Conservation (phyloP, 37 sponge, comb jelly and placozoan species). For the Hormiphora californensis region DNA sequence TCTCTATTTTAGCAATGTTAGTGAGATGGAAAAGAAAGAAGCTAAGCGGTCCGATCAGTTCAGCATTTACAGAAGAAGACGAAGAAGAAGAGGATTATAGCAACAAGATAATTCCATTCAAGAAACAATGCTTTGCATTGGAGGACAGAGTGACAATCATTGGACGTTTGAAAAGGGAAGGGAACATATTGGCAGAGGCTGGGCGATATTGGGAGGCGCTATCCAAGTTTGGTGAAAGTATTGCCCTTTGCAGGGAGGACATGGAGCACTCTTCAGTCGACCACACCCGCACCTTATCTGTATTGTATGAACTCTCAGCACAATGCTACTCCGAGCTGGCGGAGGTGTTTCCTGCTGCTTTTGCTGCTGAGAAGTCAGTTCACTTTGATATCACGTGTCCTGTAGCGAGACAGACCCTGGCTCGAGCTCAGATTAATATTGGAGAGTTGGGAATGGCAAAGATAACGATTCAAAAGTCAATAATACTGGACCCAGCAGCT, state of each 20-base stretch:
- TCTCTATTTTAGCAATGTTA: too few relatives aligned
- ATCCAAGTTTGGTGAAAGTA: constrained; percentile 5
- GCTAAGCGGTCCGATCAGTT: too few relatives aligned
- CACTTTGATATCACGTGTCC: constrained; percentile 63
- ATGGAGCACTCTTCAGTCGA: neutral
- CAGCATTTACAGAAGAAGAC: too few relatives aligned
- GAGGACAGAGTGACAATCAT: constrained; percentile 65
- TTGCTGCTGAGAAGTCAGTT: constrained; percentile 71
- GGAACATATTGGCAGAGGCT: constrained; percentile 68
- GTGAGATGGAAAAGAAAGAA: too few relatives aligned
- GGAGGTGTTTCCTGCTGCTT: constrained; percentile 82
- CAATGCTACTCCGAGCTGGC: constrained; percentile 58
- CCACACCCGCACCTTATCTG: neutral
- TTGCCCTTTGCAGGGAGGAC: constrained; percentile 64
- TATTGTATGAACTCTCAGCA: neutral
- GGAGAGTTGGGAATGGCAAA: constrained; percentile 83
- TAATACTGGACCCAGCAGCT: constrained; percentile 76
- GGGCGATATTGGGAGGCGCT: constrained; percentile 54
- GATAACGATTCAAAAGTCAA: constrained; percentile 67
- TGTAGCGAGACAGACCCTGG: constrained; percentile 70
- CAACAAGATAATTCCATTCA: too few relatives aligned
- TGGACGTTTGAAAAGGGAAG: constrained; percentile 68
- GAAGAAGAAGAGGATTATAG: too few relatives aligned
- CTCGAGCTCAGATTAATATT: constrained; percentile 78
- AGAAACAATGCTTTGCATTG: too few relatives aligned